A percentile compares a stretch with the other conserved stretches of the same genome.
phyloP scores from a whole-genome alignment of 2,888 invertebrate genomes.

The Caradrina clavipalpis region DNA sequence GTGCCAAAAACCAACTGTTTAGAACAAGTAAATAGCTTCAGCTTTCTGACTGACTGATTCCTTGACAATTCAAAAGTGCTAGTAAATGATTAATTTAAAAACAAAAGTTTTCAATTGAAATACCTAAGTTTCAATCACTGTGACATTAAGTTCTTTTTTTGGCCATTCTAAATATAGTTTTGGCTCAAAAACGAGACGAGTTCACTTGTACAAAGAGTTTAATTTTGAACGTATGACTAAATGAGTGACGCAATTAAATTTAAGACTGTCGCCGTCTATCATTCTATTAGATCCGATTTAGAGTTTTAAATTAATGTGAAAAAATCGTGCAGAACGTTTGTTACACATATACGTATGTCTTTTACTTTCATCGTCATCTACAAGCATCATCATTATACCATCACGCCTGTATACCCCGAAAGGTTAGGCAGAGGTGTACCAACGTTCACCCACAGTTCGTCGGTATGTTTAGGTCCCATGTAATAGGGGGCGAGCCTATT shows the following conservation, averaged over 20 bases:
- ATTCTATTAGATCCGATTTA: constrained; percentile 16
- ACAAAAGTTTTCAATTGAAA: background rate
- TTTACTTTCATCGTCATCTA: too few relatives aligned
- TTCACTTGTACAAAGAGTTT: constrained; percentile 41
- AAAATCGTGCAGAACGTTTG: background rate
- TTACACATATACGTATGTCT: background rate
- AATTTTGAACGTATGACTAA: constrained; percentile 41
- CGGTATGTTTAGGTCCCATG: too few relatives aligned
- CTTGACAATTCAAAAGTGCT: too few relatives aligned
- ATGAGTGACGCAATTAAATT: constrained; percentile 14
- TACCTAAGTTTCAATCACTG: background rate
- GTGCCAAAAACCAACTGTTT: background rate
- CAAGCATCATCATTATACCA: too few relatives aligned
- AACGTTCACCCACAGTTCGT: too few relatives aligned
- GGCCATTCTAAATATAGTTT: constrained; percentile 47
- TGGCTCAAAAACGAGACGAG: constrained; percentile 58
- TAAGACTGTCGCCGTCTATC: constrained; percentile 17
- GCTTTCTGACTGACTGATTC: too few relatives aligned
- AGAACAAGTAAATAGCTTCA: too few relatives aligned
- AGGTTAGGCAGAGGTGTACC: too few relatives aligned
- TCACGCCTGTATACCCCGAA: too few relatives aligned
- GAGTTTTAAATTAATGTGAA: background rate
- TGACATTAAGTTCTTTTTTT: constrained; percentile 16
- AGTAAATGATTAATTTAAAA: too few relatives aligned
- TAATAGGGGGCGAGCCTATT: too few relatives aligned